Base-by-base conservation (phyloP, 2,113 vertebrate genomes). In the Lophius piscatorius region DNA sequence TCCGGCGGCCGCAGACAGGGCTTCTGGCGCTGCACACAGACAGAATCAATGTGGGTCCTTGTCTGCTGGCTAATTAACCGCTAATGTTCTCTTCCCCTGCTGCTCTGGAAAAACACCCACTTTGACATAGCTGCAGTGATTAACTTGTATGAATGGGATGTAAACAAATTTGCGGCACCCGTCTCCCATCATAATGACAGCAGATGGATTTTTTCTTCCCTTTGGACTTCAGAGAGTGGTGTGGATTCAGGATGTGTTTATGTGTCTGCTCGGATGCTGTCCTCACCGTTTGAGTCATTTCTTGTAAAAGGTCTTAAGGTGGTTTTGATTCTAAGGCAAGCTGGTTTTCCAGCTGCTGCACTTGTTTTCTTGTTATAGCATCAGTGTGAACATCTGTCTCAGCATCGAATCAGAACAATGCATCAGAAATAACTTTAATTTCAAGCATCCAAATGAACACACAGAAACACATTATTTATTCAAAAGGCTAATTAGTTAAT, bases 91-190 rank as follows among this genome's bases (percentile, higher is more conserved):
- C 42, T 54, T 58, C 21, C 57, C 40, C 52, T 2, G 6, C 65
- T 67, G 55, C 24, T 44, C 68, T 0, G 55, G n/a, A 63, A 73
- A 61, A 62, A 48, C 58, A 40, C 23, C 63, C 47, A 38, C 76
- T 70, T 67, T 62, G 31, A 79, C 76, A 68, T 16, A 55, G 61
- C 57, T 67, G 55, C 42, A 14, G 49, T 22, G 47, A 75, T 64
- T 65, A 83, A 84, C 69, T 41, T 78, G 76, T 81, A 81, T 74
- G 16, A 23, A 68, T 69, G 61, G 38, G 44, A 80, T 86, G 74
- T 76, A 78, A 76, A 77, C 26, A 6, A 64, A 70, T 83, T 73
- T 46, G 68, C 73, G 63, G 18, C 58, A 36, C 44, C 28, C 18
- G 6, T 67, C 36, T 51, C 28, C 26, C 2, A 17, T 50, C 34